Conservation (phyloP, 1,140 invertebrate genomes). For the Laodelphax striatellus region DNA sequence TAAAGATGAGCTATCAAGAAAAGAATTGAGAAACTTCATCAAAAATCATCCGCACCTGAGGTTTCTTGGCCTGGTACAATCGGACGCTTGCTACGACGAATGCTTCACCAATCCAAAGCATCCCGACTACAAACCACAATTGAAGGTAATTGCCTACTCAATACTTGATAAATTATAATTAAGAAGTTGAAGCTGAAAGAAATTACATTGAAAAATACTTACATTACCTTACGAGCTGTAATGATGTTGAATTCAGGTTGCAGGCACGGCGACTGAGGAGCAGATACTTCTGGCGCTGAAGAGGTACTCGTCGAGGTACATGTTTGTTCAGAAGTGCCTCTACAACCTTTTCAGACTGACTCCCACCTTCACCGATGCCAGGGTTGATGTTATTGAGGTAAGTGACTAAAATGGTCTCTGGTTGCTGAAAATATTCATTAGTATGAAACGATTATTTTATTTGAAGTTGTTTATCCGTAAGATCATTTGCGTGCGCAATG, state of each 20-base stretch:
- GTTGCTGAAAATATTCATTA: too few relatives aligned
- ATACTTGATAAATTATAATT: neutral
- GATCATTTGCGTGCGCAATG: too few relatives aligned
- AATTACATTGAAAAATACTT: too few relatives aligned
- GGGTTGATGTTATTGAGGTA: slow-evolving; percentile 50
- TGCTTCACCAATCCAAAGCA: slow-evolving; percentile 39
- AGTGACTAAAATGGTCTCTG: slow-evolving; percentile 6
- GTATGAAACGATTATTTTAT: too few relatives aligned
- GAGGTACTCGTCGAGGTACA: slow-evolving; percentile 45
- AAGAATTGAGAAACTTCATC: slow-evolving; percentile 40
- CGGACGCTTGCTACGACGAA: slow-evolving; percentile 44
- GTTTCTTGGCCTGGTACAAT: slow-evolving; percentile 52
- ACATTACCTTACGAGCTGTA: too few relatives aligned
- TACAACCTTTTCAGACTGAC: slow-evolving; percentile 60
- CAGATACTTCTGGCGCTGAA: slow-evolving; percentile 52
- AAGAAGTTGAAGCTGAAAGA: too few relatives aligned
- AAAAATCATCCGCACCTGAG: slow-evolving; percentile 36
- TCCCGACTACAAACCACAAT: slow-evolving; percentile 32
- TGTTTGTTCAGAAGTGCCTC: slow-evolving; percentile 59
- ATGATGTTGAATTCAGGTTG: slow-evolving; percentile 34
- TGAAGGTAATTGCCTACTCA: slow-evolving; percentile 32
- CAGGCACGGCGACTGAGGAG: slow-evolving; percentile 46
- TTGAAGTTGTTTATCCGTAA: too few relatives aligned
- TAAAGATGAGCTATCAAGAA: slow-evolving; percentile 41
- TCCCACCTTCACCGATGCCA: slow-evolving; percentile 41